Evolutionary conservation across 1,140 invertebrate genomes (phyloP), one percentile per base, ranked within the genome.

Genomic region (Drosophila kanapiae): DNA sequence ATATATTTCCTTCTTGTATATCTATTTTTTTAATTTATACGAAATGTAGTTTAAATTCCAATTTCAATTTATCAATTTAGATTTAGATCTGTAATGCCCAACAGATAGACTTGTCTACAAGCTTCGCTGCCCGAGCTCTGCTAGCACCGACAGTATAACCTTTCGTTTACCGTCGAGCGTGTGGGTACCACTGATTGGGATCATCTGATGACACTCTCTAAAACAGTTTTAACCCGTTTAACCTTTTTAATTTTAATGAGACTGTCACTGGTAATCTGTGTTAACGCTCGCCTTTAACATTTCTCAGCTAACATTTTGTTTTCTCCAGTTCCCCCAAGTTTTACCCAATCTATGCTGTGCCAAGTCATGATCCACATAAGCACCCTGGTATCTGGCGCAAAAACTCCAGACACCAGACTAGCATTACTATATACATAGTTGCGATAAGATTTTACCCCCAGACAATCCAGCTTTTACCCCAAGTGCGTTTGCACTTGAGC

Each of bases 361-460:
- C 51, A 16, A 23, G 61, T 59, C 53, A 68, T 37, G 27, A 68
- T 48, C 58, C 58, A 62, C 57, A 62, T 63, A 62, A 62, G 40
- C 47, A 43, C 18, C 14, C 27, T 45, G 62, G 13, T 54, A 68
- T 67, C 47, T 70, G 37, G 62, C 10, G n/a, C 67, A 67, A 48
- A 68, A 47, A 45, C 37, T 54, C 37, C 9, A 69, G 29, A 64
- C 37, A 62, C 62, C 40, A 65, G 29, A 67, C 47, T 31, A 18
- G 3, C 14, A 49, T 4, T 35, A 54, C 29, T 16, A 45, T 8
- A 16, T 38, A 23, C 43, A 33, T 64, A 31, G 38, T 23, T 16
- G 57, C 37, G 70, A 74, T 74, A 72, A 74, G 70, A 71, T 42
- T 38, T 58, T 29, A 27, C 27, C 37, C 47, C 56, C 75, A 78